Percentiles rank a stretch among this genome's conserved stretches.
Evolutionary conservation across 2,888 invertebrate species (phyloP).

Genomic region (Thysanoteuthis rhombus): DNA sequence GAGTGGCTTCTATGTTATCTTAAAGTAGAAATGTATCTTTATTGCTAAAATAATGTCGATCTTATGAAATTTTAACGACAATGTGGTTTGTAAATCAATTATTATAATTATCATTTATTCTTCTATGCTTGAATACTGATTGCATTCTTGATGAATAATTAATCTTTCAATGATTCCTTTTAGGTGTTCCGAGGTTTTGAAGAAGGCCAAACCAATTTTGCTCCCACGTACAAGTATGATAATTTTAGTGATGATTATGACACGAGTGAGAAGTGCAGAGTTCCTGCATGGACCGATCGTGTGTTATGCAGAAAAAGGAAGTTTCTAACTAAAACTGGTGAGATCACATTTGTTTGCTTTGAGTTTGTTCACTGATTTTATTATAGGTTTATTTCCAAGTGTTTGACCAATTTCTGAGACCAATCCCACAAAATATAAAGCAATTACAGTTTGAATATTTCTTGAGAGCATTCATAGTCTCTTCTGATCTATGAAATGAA

Average conservation of each 20-base stretch:
- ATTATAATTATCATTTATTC: background rate
- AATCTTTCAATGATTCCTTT: conserved; percentile 31
- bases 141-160: background rate
- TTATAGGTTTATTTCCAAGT: background rate
- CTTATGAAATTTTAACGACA: background rate
- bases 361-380: background rate
- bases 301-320: conserved; percentile 82
- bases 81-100: background rate
- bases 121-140: background rate
- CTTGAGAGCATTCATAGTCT: too few relatives aligned
- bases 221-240: conserved; percentile 99
- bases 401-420: too few relatives aligned
- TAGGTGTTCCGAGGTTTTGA: conserved; percentile 89
- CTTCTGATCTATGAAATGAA: too few relatives aligned
- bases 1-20: too few relatives aligned
- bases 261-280: conserved; percentile 95
- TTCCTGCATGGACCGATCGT: conserved; percentile 98
- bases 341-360: background rate
- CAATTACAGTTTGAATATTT: too few relatives aligned
- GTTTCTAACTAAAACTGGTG: conserved; percentile 24
- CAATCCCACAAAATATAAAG: too few relatives aligned
- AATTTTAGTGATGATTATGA: conserved; percentile 98
- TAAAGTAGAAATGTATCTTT: too few relatives aligned
- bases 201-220: conserved; percentile 90
- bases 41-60: background rate